Evolutionary conservation across 2,888 invertebrate genomes (phyloP), one percentile per base, ranked within the genome.

Genomic region (Tribolium freemani): DNA sequence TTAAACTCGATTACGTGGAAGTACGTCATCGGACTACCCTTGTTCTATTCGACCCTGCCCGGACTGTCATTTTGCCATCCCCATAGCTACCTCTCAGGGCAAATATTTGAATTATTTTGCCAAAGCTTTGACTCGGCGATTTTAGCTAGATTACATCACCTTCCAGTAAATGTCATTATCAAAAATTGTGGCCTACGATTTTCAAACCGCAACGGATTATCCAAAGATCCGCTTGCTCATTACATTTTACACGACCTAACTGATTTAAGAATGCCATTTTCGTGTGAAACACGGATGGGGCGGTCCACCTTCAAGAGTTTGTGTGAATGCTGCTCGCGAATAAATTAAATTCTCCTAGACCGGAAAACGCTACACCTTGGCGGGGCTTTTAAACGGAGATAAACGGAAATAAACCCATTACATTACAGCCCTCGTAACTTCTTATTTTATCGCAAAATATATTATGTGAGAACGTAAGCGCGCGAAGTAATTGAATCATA

Each of bases 1-100:
- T 57, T 69, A 69, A 72, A 72, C 63, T 72, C 69, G 61, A 69
- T 64, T 69, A 69, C 69, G 58, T 54, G 72, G 61, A 69, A 56
- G 68, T 66, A 67, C 68, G 68, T 72, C 68, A 68, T 72, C 61
- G 72, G 61, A 30, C 71, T 21, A 58, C 67, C 71, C 66, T 58
- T 57, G 21, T 45, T 64, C 56, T n/a, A 45, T 67, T 60, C 67
- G 53, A 67, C 58, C 60, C 61, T 11, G 50, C 11, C 53, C 21
- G 30, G 71, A 63, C 56, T 48, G 71, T 64, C 45, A 38, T 70
- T 63, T 53, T 30, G 50, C 51, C 67, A 54, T 54, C 26, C 51
- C 50, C 31, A 10, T 31, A 10, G 53, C 21, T 72, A 50, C 72
- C 51, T 64, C 45, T 3, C 51, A 57, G 38, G 57, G 53, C 64